A percentile compares a stretch with the other conserved stretches of the same genome.
These are phyloP conservation scores for Calliphora vicina DNA, from an alignment of 1,140 invertebrate species.

Conservation along the genomic window DNA sequence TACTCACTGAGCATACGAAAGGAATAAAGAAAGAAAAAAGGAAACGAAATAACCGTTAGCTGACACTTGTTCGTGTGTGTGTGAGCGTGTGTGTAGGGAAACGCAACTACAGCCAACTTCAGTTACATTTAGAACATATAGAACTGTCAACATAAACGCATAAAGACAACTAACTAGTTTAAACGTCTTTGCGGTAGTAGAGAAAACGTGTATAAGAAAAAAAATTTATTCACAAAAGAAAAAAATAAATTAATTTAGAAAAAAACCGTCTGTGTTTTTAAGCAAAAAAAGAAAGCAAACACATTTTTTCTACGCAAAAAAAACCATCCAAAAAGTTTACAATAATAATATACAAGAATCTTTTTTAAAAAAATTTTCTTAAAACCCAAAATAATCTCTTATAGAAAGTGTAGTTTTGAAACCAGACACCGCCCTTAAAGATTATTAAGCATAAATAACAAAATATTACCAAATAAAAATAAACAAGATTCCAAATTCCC, in stretches of 20 bases:
- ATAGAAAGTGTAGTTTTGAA: constrained; percentile 24
- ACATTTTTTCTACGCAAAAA: neutral
- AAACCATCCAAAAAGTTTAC: constrained; percentile 36
- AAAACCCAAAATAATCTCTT: neutral
- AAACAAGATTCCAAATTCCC: too few species aligned
- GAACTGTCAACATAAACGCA: constrained; percentile 34
- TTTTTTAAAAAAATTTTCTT: neutral
- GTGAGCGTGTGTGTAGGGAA: neutral
- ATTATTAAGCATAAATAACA: neutral
- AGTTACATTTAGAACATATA: constrained; percentile 23
- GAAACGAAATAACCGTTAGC: neutral
- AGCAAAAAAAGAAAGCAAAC: neutral
- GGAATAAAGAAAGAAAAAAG: neutral
- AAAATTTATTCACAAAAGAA: constrained; percentile 8
- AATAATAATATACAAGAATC: constrained; percentile 3
- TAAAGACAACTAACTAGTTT: constrained; percentile 16
- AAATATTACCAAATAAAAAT: neutral
- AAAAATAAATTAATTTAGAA: neutral
- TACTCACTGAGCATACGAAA: neutral
- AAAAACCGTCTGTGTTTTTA: neutral
- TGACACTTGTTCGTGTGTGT: constrained; percentile 12
- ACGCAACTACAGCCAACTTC: constrained; percentile 29
- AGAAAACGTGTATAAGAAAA: constrained; percentile 19
- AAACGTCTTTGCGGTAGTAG: neutral
- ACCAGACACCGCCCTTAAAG: neutral